Evolutionary conservation across 1,140 invertebrate genomes (phyloP), one percentile per base, ranked within the genome.

Genomic region (Bombus vancouverensis): DNA sequence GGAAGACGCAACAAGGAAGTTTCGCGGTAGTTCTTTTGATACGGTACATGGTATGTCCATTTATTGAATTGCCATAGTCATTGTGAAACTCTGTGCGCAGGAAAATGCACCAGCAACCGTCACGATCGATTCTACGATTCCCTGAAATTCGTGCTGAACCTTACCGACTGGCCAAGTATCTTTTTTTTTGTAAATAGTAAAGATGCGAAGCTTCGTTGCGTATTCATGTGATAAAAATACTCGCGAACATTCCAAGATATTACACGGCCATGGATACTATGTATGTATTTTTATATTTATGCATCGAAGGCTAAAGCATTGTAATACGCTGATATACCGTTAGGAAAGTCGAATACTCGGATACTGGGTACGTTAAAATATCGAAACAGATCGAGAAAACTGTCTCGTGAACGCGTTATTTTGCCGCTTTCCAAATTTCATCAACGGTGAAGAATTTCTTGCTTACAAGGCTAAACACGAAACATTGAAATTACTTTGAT

Each of bases 1-100:
- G 2, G 10, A 59, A 59, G 47, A 59, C 32, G 47, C 34, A 13
- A 37, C 15, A 28, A 44, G n/a, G 18, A 79, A 79, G n/a, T 34
- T 66, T 34, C 62, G 10, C 18, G 18, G 39, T 44, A 44, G 39
- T 66, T 79, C 39, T 66, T 79, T 79, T 2, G 39, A 66, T 42
- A 44, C 39, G 37, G 32, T 78, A 79, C 76, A 66, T 62, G 39
- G 62, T 79, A 79, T 47, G 42, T 79, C 76, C 76, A 79, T 79
- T 79, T 79, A 79, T 79, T 18, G 59, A 79, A 79, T 79, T 79
- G 76, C 76, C 12, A 32, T 66, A 34, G n/a, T 79, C 76, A 66
- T 79, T 66, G 76, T 18, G 59, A 79, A 32, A 59, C 39, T 78
- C 13, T 25, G 39, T 2, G 39, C 59, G 59, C 34, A 18, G 18